A percentile compares a stretch with the other conserved stretches of the same genome.
phyloP scores from a whole-genome alignment of 2,113 vertebrate genomes.

The Prolemur simus region DNA sequence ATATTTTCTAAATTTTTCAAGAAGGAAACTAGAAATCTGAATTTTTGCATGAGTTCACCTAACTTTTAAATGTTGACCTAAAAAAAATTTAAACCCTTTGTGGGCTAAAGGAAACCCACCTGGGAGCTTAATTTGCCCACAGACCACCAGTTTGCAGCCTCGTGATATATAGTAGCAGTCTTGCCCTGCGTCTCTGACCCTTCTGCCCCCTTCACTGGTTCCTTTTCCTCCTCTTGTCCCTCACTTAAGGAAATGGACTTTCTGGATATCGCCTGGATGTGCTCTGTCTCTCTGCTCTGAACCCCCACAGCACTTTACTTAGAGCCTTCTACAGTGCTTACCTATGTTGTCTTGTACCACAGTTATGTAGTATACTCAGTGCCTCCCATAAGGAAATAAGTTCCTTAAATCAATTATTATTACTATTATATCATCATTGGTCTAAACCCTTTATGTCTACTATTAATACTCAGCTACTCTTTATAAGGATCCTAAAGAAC shows the following conservation, averaged over 20 bases:
- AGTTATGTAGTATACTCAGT: not conserved
- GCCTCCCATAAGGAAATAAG: not conserved
- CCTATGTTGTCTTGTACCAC: not conserved
- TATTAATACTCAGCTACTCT: not conserved
- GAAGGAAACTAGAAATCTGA: not conserved
- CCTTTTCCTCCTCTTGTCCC: not conserved
- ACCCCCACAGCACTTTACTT: not conserved
- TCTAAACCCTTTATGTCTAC: not conserved
- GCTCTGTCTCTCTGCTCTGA: not conserved
- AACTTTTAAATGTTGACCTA: not conserved
- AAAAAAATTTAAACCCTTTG: not conserved
- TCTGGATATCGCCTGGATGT: not conserved
- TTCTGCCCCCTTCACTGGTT: not conserved
- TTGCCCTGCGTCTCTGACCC: not conserved
- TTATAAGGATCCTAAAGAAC: not conserved
- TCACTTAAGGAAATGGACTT: not conserved
- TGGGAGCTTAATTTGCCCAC: not conserved
- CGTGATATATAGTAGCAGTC: rapidly evolving
- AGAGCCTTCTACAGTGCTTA: not conserved
- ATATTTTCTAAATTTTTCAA: not conserved
- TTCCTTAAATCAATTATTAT: not conserved
- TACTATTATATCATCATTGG: not conserved
- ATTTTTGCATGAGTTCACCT: not conserved
- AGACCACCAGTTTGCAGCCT: not conserved
- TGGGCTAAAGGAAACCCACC: not conserved